Conservation (phyloP, 2,888 invertebrate species). For the Amphipyra tragopoginis region DNA sequence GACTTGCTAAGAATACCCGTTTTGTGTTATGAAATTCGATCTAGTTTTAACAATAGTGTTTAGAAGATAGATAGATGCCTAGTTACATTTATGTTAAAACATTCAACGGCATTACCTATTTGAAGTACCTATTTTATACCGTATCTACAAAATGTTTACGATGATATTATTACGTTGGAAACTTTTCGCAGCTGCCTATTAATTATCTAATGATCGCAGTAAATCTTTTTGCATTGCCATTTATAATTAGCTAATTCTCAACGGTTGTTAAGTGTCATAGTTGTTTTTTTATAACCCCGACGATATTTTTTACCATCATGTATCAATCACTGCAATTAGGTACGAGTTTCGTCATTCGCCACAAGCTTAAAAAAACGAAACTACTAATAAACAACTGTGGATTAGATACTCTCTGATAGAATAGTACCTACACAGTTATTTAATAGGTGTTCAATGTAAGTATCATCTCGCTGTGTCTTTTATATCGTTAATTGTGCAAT, state of each 20-base stretch:
- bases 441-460: too few species aligned
- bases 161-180: too few species aligned
- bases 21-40: constrained; percentile 61
- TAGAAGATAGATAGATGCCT: constrained; percentile 7
- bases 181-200: too few species aligned
- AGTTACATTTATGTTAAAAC: background rate
- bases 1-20: constrained; percentile 26
- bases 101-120: background rate
- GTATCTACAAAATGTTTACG: too few species aligned
- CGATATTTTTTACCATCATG: constrained; percentile 22
- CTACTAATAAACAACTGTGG: too few species aligned
- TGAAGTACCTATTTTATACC: too few species aligned
- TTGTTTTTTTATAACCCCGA: constrained; percentile 29
- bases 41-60: constrained; percentile 50
- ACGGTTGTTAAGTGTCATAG: constrained; percentile 26
- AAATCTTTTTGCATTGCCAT: constrained; percentile 17
- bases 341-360: too few species aligned
- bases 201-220: constrained; percentile 8
- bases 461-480: too few species aligned
- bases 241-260: constrained; percentile 37
- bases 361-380: too few species aligned
- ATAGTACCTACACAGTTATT: too few species aligned
- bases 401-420: too few species aligned
- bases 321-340: constrained; percentile 4
- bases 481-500: too few species aligned